Percentiles rank a stretch among this genome's conserved stretches.
phyloP scores from a whole-genome alignment of 2,888 invertebrate species.

The Hyles lineata region DNA sequence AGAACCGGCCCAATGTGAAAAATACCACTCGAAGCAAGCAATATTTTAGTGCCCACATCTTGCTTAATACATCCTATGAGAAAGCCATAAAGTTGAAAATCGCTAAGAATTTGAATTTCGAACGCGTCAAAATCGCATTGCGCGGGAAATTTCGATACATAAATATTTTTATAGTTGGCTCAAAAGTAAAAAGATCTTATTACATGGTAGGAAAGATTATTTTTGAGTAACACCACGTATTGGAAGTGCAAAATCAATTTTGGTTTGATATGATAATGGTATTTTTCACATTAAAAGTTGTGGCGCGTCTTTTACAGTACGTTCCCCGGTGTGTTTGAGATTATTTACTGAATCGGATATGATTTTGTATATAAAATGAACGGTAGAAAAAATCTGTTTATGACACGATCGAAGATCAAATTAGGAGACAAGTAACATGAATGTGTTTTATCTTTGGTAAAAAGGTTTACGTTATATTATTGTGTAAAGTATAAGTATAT shows the following conservation, averaged over 20 bases:
- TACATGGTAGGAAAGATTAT: not conserved
- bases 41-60: constrained; percentile 1
- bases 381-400: not conserved
- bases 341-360: constrained; percentile 29
- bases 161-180: not conserved
- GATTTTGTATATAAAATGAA: constrained; percentile 32
- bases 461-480: too few relatives aligned
- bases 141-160: constrained; percentile 4
- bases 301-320: constrained; percentile 55
- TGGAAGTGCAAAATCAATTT: not conserved
- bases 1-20: constrained; percentile 57
- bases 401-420: not conserved
- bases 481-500: too few relatives aligned
- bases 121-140: constrained; percentile 19
- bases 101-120: not conserved
- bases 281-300: constrained; percentile 84
- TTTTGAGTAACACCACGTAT: not conserved
- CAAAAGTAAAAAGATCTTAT: not conserved
- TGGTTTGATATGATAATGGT: constrained; percentile 73
- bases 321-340: constrained; percentile 46
- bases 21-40: constrained; percentile 44
- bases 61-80: not conserved
- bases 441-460: not conserved
- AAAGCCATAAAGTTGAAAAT: constrained; percentile 7
- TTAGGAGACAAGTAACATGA: not conserved